A percentile compares a stretch with the other conserved stretches of the same genome.
These are phyloP conservation scores for Vannuccia rotundouncinata DNA, from an alignment of 2,888 invertebrate genomes.

Conservation along the genomic window DNA sequence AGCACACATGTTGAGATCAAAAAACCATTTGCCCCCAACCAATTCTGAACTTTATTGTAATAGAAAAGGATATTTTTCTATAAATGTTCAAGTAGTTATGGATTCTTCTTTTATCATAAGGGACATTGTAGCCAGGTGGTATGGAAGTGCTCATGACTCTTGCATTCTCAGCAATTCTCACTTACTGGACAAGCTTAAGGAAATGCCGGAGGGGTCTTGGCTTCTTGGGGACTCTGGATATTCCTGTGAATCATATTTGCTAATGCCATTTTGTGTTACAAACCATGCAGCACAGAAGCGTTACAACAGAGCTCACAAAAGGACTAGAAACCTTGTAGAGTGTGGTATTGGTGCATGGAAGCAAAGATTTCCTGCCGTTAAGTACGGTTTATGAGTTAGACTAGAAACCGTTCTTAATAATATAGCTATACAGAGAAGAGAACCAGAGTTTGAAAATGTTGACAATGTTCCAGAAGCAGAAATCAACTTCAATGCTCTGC, in stretches of 20 bases:
- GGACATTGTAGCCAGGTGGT: background rate
- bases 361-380: background rate
- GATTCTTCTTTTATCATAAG: background rate
- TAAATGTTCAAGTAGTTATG: background rate
- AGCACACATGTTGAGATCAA: background rate
- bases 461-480: background rate
- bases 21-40: background rate
- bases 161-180: background rate
- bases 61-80: background rate
- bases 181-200: background rate
- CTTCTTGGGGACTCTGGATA: background rate
- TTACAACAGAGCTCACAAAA: background rate
- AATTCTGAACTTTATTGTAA: background rate
- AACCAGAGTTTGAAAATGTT: background rate
- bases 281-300: background rate
- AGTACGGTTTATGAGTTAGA: background rate
- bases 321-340: background rate
- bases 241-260: background rate
- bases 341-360: background rate
- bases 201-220: background rate
- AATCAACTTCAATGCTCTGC: background rate
- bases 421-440: background rate
- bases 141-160: background rate
- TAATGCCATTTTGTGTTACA: background rate
- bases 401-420: background rate